Conservation (phyloP, 2,113 vertebrate species). For the Peucedramus taeniatus region DNA sequence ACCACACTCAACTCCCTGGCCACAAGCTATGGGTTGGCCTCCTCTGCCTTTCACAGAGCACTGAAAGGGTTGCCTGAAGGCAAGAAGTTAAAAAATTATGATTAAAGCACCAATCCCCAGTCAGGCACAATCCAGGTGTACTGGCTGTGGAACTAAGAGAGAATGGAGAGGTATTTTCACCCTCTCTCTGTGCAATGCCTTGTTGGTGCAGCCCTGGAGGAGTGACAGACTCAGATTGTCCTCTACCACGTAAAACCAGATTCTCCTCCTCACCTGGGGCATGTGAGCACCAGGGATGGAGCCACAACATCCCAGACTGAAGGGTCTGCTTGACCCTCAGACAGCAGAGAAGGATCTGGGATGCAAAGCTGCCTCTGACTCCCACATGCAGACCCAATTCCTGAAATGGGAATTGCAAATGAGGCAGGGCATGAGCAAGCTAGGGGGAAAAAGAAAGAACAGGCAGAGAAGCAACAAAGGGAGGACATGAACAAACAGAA, state of each 20-base stretch:
- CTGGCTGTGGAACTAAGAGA: not conserved
- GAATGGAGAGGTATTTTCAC: not conserved
- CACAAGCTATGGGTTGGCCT: not conserved
- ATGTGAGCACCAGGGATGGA: not conserved
- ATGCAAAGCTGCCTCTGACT: not conserved
- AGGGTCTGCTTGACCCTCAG: not conserved
- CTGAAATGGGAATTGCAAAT: not conserved
- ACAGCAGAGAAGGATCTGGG: not conserved
- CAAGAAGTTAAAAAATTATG: not conserved
- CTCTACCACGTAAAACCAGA: not conserved
- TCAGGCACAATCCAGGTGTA: not conserved
- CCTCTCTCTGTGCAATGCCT: not conserved
- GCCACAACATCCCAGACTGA: not conserved
- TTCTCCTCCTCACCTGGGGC: not conserved
- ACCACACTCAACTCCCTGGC: not conserved
- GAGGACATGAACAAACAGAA: not conserved
- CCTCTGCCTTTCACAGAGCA: not conserved
- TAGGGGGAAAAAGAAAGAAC: not conserved
- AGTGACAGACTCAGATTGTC: rapidly evolving
- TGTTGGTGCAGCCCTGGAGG: not conserved
- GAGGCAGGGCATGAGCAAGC: not conserved
- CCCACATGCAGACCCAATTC: not conserved
- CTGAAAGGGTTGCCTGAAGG: not conserved
- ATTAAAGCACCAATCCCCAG: not conserved
- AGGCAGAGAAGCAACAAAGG: not conserved